Conservation (phyloP, 2,888 invertebrate species). For the Dimorphilus gyrociliatus region DNA sequence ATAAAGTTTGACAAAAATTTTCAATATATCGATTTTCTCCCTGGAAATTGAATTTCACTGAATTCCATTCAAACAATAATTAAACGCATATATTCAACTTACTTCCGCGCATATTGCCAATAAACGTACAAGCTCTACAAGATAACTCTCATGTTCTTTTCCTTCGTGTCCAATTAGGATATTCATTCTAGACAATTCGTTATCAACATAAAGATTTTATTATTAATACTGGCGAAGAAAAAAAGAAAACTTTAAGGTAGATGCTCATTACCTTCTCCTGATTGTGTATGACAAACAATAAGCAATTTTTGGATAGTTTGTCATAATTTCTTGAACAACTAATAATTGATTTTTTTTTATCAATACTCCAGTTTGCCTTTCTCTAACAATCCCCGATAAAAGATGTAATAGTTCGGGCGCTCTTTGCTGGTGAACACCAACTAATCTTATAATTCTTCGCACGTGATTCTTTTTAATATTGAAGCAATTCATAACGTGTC, state of each 20-base stretch:
- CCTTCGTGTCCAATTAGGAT: conserved; percentile 3
- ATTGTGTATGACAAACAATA: too few species aligned
- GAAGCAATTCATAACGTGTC: too few species aligned
- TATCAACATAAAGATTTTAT: too few species aligned
- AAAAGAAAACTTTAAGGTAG: neutral
- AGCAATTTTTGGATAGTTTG: too few species aligned
- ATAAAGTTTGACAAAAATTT: conserved; percentile 4
- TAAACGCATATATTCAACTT: too few species aligned
- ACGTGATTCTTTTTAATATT: conserved; percentile 1
- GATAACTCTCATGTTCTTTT: conserved; percentile 2
- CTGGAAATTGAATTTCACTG: too few species aligned
- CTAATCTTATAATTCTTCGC: conserved; percentile 1
- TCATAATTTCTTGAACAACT: conserved; percentile 4
- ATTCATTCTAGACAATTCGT: conserved; percentile 1
- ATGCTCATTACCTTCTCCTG: neutral
- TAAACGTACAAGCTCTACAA: conserved; percentile 7
- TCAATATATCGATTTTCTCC: conserved; percentile 4
- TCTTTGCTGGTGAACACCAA: conserved; percentile 1
- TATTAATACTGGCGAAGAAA: too few species aligned
- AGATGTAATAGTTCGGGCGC: conserved; percentile 3
- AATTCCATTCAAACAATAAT: too few species aligned
- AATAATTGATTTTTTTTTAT: conserved; percentile 4
- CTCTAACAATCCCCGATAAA: conserved; percentile 2
- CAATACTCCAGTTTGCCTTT: neutral
- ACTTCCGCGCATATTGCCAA: conserved; percentile 10